phyloP scores from a whole-genome alignment of 2,113 vertebrate genomes.

The Falcunculus frontatus region DNA sequence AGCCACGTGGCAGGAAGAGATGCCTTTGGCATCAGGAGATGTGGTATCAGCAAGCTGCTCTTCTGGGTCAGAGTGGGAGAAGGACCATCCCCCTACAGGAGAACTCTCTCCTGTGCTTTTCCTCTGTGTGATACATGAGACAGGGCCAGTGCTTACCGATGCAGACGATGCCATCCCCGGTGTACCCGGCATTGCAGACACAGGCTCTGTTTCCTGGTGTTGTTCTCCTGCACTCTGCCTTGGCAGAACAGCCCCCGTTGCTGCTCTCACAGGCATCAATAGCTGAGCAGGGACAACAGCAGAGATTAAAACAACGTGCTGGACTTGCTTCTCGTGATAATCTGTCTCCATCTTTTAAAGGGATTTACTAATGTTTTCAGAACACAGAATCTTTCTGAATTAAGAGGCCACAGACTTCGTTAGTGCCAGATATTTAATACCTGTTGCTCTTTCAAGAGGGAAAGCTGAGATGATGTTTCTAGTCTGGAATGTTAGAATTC shows the following conservation, averaged over 20 bases:
- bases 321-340: neutral
- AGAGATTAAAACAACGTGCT: neutral
- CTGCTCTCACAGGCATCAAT: constrained; percentile 75
- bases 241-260: constrained; percentile 84
- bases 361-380: neutral
- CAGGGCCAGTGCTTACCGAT: constrained; percentile 60
- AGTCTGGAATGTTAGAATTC: neutral
- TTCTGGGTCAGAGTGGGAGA: neutral
- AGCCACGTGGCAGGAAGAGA: rapidly evolving
- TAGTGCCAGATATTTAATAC: neutral
- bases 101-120: neutral
- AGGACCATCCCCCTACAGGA: neutral
- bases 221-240: constrained; percentile 83
- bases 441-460: neutral
- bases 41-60: neutral
- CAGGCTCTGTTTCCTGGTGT: constrained; percentile 80
- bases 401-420: neutral
- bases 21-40: neutral
- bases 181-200: constrained; percentile 74
- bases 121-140: rapidly evolving
- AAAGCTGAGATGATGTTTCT: neutral
- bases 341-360: neutral
- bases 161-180: constrained; percentile 87
- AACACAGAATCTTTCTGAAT: neutral
- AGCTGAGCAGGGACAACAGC: constrained; percentile 58